These are phyloP conservation scores for Lasioglossum leucozonium DNA, from an alignment of 2,888 invertebrate species.

Conservation along the genomic window DNA sequence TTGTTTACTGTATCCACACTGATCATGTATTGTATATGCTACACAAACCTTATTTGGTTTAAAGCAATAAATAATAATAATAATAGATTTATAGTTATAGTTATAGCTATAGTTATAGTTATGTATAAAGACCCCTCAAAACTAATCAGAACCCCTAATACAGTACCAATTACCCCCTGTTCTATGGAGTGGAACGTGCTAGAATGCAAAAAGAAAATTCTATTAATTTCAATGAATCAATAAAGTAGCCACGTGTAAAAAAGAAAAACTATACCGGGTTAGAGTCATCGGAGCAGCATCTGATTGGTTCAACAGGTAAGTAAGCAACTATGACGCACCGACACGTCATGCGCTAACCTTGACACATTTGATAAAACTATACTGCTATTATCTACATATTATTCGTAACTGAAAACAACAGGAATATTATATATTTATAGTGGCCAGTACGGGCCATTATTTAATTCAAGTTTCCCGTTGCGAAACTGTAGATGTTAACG, in stretches of 20 bases:
- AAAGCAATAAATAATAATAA: too few relatives aligned
- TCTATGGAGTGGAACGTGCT: neutral
- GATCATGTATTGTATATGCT: too few relatives aligned
- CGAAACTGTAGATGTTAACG: neutral
- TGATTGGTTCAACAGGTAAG: conserved; percentile 34
- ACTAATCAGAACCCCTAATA: too few relatives aligned
- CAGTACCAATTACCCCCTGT: too few relatives aligned
- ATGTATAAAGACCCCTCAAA: too few relatives aligned
- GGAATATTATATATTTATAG: neutral
- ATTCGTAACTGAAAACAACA: conserved; percentile 26
- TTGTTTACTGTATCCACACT: too few relatives aligned
- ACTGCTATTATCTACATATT: conserved; percentile 31
- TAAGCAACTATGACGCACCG: conserved; percentile 37
- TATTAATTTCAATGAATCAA: neutral
- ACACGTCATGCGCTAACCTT: conserved; percentile 33
- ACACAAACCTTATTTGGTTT: too few relatives aligned
- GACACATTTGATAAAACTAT: conserved; percentile 40
- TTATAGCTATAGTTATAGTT: too few relatives aligned
- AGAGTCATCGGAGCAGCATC: conserved; percentile 39
- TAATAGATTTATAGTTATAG: too few relatives aligned
- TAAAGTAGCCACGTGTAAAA: neutral
- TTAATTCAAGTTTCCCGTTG: neutral
- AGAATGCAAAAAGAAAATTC: neutral
- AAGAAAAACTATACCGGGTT: neutral
- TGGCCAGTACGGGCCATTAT: neutral